phyloP scores from a whole-genome alignment of 2,797 vertebrate species.

The Cossypha heuglini region DNA sequence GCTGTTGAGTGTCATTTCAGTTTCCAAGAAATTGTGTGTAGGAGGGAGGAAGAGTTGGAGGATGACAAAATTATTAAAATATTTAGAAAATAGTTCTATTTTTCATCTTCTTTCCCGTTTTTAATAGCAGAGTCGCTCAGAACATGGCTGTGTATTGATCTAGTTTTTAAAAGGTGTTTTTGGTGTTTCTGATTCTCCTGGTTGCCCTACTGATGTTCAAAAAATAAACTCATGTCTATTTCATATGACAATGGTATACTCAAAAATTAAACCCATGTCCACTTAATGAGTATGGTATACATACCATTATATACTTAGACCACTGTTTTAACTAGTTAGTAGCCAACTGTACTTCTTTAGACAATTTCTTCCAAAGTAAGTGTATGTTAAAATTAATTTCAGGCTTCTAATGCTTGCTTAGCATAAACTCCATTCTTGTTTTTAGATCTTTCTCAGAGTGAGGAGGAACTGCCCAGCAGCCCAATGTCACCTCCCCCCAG shows the following conservation, averaged over 20 bases:
- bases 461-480: background rate
- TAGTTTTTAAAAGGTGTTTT: conserved; percentile 8
- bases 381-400: conserved; percentile 7
- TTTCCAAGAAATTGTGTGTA: conserved; percentile 7
- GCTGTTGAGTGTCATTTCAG: conserved; percentile 14
- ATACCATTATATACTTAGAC: background rate
- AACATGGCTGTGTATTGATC: background rate
- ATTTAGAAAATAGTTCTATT: background rate
- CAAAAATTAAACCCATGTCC: background rate
- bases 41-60: conserved; percentile 40
- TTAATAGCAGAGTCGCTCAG: background rate
- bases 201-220: background rate
- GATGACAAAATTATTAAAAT: background rate
- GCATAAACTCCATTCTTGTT: conserved; percentile 21
- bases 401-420: conserved; percentile 10
- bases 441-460: conserved; percentile 1
- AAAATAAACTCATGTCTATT: background rate
- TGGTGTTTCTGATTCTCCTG: background rate
- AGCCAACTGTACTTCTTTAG: background rate
- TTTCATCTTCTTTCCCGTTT: background rate
- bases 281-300: background rate
- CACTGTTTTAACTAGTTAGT: conserved; percentile 25
- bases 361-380: background rate
- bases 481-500: background rate
- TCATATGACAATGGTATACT: background rate